A percentile compares a stretch with the other conserved stretches of the same genome.
Evolutionary conservation across 2,797 vertebrate species (phyloP).

Genomic region (Sebastes steindachneri): DNA sequence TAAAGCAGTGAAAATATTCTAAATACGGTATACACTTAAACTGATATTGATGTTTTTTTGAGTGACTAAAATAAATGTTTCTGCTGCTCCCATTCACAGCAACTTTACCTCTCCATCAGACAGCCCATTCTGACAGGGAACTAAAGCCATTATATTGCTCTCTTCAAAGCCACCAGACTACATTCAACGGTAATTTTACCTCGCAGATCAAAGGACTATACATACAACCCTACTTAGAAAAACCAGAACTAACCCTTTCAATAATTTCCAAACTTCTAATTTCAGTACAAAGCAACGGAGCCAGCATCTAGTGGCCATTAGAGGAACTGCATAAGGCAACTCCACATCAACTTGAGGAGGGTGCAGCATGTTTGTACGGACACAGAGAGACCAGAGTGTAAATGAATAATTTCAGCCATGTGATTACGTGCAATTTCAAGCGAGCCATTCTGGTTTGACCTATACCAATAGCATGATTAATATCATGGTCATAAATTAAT

Average conservation of each 20-base stretch:
- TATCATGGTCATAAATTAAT: not conserved
- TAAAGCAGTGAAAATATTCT: too few relatives aligned
- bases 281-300: not conserved
- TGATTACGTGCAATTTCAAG: not conserved
- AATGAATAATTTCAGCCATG: not conserved
- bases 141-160: too few relatives aligned
- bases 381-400: not conserved
- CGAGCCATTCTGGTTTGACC: not conserved
- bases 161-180: too few relatives aligned
- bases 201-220: too few relatives aligned
- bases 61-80: too few relatives aligned
- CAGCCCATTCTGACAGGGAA: too few relatives aligned
- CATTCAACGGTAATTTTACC: not conserved
- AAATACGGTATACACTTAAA: fast-evolving
- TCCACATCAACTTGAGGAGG: not conserved
- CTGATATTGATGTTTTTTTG: too few relatives aligned
- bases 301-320: not conserved
- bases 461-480: not conserved
- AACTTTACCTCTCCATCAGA: too few relatives aligned
- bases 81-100: too few relatives aligned
- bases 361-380: not conserved
- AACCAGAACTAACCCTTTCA: too few relatives aligned
- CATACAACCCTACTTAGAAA: too few relatives aligned
- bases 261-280: not conserved
- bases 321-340: not conserved